Conservation (phyloP, 2,113 vertebrate genomes). For the Emydocephalus ijimae region DNA sequence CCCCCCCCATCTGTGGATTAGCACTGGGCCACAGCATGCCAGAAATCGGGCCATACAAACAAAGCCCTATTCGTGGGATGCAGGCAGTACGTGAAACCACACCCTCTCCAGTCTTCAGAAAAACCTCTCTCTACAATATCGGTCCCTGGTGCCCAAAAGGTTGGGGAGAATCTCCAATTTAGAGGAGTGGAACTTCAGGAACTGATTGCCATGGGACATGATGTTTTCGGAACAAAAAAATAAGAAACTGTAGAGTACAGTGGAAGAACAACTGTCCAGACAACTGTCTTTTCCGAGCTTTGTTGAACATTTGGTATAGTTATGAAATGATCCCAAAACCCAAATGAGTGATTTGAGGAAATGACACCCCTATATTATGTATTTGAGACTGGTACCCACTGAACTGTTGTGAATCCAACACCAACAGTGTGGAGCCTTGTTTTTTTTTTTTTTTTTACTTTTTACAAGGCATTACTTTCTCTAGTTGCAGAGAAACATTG, state of each 20-base stretch:
- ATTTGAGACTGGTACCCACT: neutral
- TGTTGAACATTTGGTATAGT: constrained; percentile 29
- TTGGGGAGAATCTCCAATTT: neutral
- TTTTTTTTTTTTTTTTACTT: neutral
- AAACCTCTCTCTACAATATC: neutral
- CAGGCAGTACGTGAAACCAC: neutral
- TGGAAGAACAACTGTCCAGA: neutral
- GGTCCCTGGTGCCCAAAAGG: neutral
- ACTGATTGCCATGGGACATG: neutral
- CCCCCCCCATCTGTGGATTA: neutral
- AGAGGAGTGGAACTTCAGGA: neutral
- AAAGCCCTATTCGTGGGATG: neutral
- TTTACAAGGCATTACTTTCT: neutral
- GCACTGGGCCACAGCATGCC: neutral
- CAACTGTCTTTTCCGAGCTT: constrained; percentile 40
- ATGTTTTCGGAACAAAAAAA: neutral
- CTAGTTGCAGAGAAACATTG: neutral
- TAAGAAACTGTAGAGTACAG: neutral
- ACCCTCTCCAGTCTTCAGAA: neutral
- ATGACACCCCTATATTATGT: neutral
- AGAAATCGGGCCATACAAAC: neutral
- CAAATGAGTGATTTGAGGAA: constrained; percentile 26
- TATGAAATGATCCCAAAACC: constrained; percentile 66
- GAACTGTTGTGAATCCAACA: neutral
- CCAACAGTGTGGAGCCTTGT: too few species aligned